Evolutionary conservation across 2,113 vertebrate genomes (phyloP).

Genomic region (Symphodus melops): DNA sequence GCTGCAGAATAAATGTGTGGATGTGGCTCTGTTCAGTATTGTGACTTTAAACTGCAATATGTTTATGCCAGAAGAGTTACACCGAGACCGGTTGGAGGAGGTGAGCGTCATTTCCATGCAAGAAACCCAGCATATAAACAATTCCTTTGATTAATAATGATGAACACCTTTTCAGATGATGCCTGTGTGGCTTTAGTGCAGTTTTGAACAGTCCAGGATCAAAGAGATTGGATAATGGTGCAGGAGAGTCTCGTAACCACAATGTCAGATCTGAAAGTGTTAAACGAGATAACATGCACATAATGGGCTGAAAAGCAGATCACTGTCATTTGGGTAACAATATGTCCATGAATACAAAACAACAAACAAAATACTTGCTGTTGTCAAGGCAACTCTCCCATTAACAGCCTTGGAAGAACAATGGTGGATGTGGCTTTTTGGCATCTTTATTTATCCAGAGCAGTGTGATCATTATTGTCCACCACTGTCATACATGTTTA

Average conservation of each 20-base stretch:
- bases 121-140: neutral
- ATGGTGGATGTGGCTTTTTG: neutral
- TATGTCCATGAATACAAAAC: constrained; percentile 9
- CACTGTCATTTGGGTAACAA: constrained; percentile 1
- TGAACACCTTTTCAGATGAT: neutral
- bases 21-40: neutral
- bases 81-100: neutral
- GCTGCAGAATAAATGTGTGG: constrained; percentile 6
- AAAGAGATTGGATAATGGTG: neutral
- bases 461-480: too few species aligned
- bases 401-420: neutral
- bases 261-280: neutral
- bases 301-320: constrained; percentile 3
- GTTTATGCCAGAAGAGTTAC: too few species aligned
- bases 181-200: neutral
- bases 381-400: constrained; percentile 19
- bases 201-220: neutral
- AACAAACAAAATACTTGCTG: constrained; percentile 1
- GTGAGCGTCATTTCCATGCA: neutral
- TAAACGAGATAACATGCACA: constrained; percentile 1
- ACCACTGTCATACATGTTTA: too few species aligned
- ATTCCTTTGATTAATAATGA: neutral
- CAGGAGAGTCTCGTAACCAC: neutral
- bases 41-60: neutral
- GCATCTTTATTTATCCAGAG: neutral